These are phyloP conservation scores for Pica pica DNA, from an alignment of 2,113 vertebrate genomes.

Conservation along the genomic window DNA sequence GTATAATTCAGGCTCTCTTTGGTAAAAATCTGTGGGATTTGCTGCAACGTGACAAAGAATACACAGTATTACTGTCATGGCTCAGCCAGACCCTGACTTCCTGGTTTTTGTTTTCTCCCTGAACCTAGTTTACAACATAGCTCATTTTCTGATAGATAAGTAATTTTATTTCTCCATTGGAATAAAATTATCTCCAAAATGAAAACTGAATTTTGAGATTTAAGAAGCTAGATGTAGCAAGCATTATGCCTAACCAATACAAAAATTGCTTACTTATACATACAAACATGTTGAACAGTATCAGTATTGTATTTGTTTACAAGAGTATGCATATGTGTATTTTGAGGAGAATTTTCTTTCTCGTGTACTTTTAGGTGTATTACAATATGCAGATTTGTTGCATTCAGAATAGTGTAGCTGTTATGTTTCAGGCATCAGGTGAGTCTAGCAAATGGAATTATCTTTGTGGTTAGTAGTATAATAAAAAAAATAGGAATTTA, in stretches of 20 bases:
- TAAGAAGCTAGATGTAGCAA: neutral
- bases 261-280: neutral
- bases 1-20: neutral
- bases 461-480: neutral
- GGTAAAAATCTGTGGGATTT: neutral
- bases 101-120: neutral
- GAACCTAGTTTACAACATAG: neutral
- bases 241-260: neutral
- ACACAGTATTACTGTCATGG: neutral
- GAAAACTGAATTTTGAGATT: neutral
- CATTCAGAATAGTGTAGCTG: neutral
- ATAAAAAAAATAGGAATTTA: neutral
- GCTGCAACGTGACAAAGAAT: neutral
- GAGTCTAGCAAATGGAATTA: neutral
- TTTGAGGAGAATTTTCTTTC: neutral
- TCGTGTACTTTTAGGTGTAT: neutral
- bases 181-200: neutral
- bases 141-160: neutral
- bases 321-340: neutral
- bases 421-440: neutral
- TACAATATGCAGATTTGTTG: neutral
- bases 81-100: neutral
- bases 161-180: neutral
- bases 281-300: neutral
- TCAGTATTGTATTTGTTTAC: neutral